Base-by-base conservation (phyloP, 30 jellyfish, hydroid and myxozoan genomes). In the Cassiopea xamachana region DNA sequence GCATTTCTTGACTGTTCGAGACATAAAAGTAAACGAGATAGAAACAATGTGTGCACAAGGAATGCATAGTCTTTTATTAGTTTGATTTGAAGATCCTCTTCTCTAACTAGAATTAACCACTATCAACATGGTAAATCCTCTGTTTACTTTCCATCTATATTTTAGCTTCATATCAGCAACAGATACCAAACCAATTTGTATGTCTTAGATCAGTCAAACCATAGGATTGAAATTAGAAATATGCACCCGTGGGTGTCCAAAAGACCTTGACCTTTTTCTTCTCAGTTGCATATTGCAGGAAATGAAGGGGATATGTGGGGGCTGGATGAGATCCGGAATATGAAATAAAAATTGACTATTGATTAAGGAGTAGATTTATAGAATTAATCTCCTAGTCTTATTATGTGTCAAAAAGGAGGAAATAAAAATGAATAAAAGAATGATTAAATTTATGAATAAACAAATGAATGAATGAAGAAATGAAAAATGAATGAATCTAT, bases 81-180 rank as follows among this genome's bases (percentile, higher is more conserved):
- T 81, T 81, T 81, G 90, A 62, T 62, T 64, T 81, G 81, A 48
- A 46, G 90, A 81, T 81, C 90, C 90, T 27, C 90, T 60, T 81
- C 71, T 46, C 90, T 61, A 81, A 61, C 80, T 81, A 60, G 81
- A 48, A 15, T n/a, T 78, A 60, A 78, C 90, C 74, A 61, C 81
- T 46, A 69, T 61, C 90, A 69, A 46, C 81, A 61, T 61, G 72
- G 90, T 79, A 27, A 64, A 81, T 58, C 90, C 69, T 15, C 1
- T 45, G 80, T 60, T 81, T 81, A 46, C 73, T 81, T 58, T 81
- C 73, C 90, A 69, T 69, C 80, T 79, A 81, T 81, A 61, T 69
- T 61, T 43, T 78, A 10, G 87, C 87, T 78, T 49, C 46, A 58
- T 48, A 50, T 15, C 71, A 46, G 19, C 49, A 16, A 7, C 72